A percentile compares a stretch with the other conserved stretches of the same genome.
These are phyloP conservation scores for cattle (Bos taurus) DNA, from an alignment of 2,113 vertebrate genomes.

Conservation along the genomic window ARS-UCD2.0 NC_037346.1:8993001-8993500, in stretches of 20 bases:
- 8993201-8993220: slow-evolving; percentile 46
- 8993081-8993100: slow-evolving; percentile 37
- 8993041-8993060: slow-evolving; percentile 40
- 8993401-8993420: slow-evolving; percentile 31
- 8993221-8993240: slow-evolving; percentile 25
- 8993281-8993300: slow-evolving; percentile 57
- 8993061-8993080: slow-evolving; percentile 55
- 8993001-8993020: slow-evolving; percentile 62
- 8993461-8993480: slow-evolving; percentile 59
- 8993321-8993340: slow-evolving; percentile 67
- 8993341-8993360: slow-evolving; percentile 62
- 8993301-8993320: slow-evolving; percentile 51
- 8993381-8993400: neutral
- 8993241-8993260: slow-evolving; percentile 37
- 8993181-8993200: slow-evolving; percentile 63
- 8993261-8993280: slow-evolving; percentile 33
- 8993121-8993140: neutral
- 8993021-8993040: slow-evolving; percentile 21
- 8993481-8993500: slow-evolving; percentile 68
- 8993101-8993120: slow-evolving; percentile 46
- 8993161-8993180: slow-evolving; percentile 54
- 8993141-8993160: slow-evolving; percentile 68
- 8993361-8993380: slow-evolving; percentile 67
- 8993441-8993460: slow-evolving; percentile 43
- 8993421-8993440: slow-evolving; percentile 29